A percentile compares a stretch with the other conserved stretches of the same genome.
phyloP scores from a whole-genome alignment of 2,888 invertebrate genomes.

The Heliconius aoede region DNA sequence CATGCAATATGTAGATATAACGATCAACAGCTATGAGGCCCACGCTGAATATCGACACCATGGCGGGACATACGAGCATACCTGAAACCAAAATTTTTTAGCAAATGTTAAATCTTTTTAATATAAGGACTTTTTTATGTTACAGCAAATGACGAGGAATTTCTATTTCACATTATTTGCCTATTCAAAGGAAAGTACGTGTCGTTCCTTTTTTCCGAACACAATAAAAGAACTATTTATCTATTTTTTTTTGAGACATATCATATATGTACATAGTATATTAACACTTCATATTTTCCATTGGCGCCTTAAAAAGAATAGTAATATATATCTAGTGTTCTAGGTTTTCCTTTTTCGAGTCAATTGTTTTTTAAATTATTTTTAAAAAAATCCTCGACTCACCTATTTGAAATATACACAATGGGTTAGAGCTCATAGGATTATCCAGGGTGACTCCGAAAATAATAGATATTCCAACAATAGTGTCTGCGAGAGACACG shows the following conservation, averaged over 20 bases:
- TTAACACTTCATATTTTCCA: too few species aligned
- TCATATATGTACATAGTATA: too few species aligned
- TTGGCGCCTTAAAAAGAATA: too few species aligned
- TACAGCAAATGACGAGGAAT: background rate
- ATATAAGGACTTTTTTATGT: background rate
- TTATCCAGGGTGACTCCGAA: constrained; percentile 74
- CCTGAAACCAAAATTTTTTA: constrained; percentile 66
- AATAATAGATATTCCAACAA: constrained; percentile 85
- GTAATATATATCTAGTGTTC: too few species aligned
- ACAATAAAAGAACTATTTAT: too few species aligned
- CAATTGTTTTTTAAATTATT: background rate
- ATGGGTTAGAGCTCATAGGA: constrained; percentile 60
- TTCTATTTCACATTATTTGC: background rate
- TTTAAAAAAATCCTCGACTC: background rate
- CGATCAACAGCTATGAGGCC: constrained; percentile 86
- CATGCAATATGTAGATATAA: constrained; percentile 86
- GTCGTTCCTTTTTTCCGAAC: background rate
- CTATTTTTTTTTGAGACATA: too few species aligned
- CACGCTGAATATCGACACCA: constrained; percentile 86
- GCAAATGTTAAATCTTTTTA: background rate
- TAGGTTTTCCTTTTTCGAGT: too few species aligned
- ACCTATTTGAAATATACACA: constrained; percentile 77
- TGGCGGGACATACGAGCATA: constrained; percentile 85
- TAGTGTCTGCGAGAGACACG: constrained; percentile 85
- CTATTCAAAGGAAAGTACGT: background rate